Evolutionary conservation across 2,888 invertebrate species (phyloP).

Genomic region (Meiosimyza platycephala): DNA sequence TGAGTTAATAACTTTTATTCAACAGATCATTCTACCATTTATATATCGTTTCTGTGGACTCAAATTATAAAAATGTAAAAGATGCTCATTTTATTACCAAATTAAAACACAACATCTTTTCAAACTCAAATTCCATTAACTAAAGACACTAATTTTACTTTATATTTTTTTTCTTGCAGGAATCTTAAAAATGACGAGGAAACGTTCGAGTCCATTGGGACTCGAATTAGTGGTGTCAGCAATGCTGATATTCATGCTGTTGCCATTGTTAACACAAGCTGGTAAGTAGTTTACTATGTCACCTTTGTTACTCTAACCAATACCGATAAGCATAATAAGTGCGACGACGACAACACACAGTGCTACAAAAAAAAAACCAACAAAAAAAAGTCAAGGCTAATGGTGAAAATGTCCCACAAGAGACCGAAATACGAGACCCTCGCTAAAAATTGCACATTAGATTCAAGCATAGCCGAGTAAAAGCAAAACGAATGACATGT

Average conservation of each 20-base stretch:
- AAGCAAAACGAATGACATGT: background rate
- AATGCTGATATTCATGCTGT: conserved; percentile 53
- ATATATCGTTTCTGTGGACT: no score
- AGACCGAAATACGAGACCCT: no score
- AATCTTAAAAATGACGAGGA: conserved; percentile 63
- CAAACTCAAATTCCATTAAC: no score
- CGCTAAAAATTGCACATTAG: background rate
- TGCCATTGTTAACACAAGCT: conserved; percentile 61
- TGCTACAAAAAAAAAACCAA: background rate
- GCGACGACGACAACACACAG: background rate
- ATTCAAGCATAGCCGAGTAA: background rate
- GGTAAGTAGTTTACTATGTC: conserved; percentile 60
- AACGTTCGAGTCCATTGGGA: conserved; percentile 66
- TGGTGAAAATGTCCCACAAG: no score
- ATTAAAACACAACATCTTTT: no score
- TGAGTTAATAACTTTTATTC: no score
- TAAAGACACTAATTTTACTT: conserved; percentile 26
- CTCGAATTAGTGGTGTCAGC: conserved; percentile 63
- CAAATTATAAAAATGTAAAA: no score
- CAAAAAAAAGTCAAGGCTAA: background rate
- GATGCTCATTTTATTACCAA: no score
- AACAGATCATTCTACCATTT: no score
- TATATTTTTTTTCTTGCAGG: conserved; percentile 54
- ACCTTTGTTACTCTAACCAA: background rate
- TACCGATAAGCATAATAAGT: background rate